Evolutionary conservation across 1,140 invertebrate species (phyloP).

Genomic region (Apis florea): DNA sequence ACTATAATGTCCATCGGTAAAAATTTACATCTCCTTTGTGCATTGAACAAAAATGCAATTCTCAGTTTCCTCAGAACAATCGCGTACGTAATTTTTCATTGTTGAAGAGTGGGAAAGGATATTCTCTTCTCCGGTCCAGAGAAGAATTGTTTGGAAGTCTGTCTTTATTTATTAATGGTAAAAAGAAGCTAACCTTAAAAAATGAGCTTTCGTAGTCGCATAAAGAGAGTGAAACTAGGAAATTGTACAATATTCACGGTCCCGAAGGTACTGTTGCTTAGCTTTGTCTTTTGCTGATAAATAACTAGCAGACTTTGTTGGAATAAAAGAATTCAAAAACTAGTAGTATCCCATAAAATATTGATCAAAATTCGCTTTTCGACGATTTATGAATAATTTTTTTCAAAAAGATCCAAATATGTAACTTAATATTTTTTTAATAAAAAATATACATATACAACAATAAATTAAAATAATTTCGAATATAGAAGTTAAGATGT

Average conservation of each 20-base stretch:
- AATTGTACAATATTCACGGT: neutral
- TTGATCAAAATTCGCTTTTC: neutral
- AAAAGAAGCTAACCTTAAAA: neutral
- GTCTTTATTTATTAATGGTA: neutral
- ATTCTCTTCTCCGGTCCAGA: neutral
- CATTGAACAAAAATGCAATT: too few relatives aligned
- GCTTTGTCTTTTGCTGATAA: neutral
- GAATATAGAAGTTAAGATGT: too few relatives aligned
- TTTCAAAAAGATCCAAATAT: too few relatives aligned
- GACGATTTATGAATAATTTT: neutral
- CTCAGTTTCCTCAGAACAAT: too few relatives aligned
- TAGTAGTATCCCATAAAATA: neutral
- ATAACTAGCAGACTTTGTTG: neutral
- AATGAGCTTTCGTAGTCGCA: neutral
- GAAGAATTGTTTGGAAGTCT: neutral
- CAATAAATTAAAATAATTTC: too few relatives aligned
- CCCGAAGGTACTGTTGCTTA: neutral
- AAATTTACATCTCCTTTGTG: too few relatives aligned
- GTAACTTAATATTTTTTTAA: too few relatives aligned
- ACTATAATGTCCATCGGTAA: too few relatives aligned
- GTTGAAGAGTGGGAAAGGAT: neutral
- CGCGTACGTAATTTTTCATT: neutral
- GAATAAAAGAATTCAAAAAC: neutral
- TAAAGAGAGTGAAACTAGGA: neutral
- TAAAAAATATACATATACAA: too few relatives aligned